Evolutionary conservation across 2,888 invertebrate species (phyloP).

Genomic region (Acrobasis consociella): DNA sequence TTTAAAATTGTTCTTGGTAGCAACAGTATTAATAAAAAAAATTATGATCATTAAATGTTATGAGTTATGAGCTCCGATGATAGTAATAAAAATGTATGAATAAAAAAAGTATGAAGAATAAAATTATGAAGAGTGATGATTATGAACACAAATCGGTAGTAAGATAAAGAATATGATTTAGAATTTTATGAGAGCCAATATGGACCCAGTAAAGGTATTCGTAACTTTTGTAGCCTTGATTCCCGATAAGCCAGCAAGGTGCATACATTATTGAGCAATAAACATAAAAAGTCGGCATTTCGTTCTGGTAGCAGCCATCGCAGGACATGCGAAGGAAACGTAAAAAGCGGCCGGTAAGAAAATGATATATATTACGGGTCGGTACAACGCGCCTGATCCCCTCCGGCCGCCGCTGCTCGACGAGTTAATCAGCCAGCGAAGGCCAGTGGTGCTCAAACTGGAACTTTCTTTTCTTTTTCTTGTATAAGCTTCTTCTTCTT

Average conservation of each 20-base stretch:
- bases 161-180: no score
- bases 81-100: no score
- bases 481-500: no score
- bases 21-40: no score
- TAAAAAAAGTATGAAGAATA: no score
- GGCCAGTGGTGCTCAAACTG: conserved; percentile 55
- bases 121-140: no score
- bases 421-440: conserved; percentile 75
- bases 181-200: no score
- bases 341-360: conserved; percentile 57
- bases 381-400: conserved; percentile 42
- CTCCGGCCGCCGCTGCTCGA: conserved; percentile 49
- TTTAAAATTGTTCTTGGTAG: no score
- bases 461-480: no score
- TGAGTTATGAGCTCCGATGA: no score
- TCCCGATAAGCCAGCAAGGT: conserved; percentile 5
- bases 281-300: conserved; percentile 19
- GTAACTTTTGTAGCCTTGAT: neutral
- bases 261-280: conserved; percentile 7
- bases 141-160: no score
- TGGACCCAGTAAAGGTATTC: conserved; percentile 5
- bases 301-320: conserved; percentile 30
- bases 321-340: conserved; percentile 44
- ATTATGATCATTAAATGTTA: no score
- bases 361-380: conserved; percentile 66